Evolutionary conservation across 2,797 vertebrate species (phyloP), one percentile per base, ranked within the genome.

Genomic region (Anguilla pacifica): DNA sequence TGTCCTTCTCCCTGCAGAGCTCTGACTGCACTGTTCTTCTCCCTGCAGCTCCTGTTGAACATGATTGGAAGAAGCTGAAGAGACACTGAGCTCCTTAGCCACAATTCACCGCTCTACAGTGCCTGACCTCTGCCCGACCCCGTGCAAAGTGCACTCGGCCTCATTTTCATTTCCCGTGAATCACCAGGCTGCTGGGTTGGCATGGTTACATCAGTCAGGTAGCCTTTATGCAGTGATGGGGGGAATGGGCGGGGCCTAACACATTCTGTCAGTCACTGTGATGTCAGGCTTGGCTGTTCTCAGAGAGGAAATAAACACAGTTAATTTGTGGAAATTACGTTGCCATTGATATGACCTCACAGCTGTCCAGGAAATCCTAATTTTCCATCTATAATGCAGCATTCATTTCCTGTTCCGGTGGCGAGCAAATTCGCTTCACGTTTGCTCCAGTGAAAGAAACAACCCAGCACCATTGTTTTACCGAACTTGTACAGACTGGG

Each of bases 41-140:
- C 89, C 77, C 7, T 46, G 43, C 77, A 96, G 96, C 92, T 96
- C 87, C 94, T 97, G 77, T 84, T 96, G 82, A 96, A 96, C 92
- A 94, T 94, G 91, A 96, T 97, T 94, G 94, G 91, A 39, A 96
- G 93, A 91, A 92, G 88, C 93, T 96, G 91, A 96, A 43, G 61
- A 31, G 28, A 72, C 46, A 10, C 70, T 11, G n/a, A 77, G 28
- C 28, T n/a, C n/a, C 70, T 28, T 43, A 77, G 15, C 72, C 72
- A 77, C 31, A 39, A 19, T 77, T 35, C 72, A 39, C 3, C 15
- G 3, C 35, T 19, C 7, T 28, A 2, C 67, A 11, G 17, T 77
- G 35, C 31, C 11, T 31, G 13, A 43, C 25, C 22, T 25, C 43
- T 19, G 35, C 3, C 74, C 13, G 22, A 6, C 13, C 35, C 15